Evolutionary conservation across 2,888 invertebrate genomes (phyloP).

Genomic region (Labia minor): DNA sequence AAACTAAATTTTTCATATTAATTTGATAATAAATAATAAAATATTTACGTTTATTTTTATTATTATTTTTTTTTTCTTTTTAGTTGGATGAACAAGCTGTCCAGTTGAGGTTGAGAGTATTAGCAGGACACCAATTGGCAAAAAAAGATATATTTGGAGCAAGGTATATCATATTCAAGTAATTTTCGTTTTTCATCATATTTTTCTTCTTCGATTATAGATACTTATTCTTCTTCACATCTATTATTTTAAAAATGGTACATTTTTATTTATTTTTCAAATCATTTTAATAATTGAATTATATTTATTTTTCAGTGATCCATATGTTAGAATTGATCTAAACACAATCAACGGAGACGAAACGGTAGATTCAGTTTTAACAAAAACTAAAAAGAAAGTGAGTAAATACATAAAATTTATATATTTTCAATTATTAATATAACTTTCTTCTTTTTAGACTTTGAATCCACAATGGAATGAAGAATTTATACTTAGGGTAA

Average conservation of each 20-base stretch:
- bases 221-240: constrained; percentile 15
- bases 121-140: constrained; percentile 82
- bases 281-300: constrained; percentile 19
- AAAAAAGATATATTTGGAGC: constrained; percentile 99
- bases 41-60: too few species aligned
- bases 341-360: constrained; percentile 75
- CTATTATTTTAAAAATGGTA: constrained; percentile 22
- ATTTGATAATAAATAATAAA: too few species aligned
- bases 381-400: constrained; percentile 94
- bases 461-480: constrained; percentile 96
- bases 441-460: constrained; percentile 52
- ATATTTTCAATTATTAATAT: constrained; percentile 14
- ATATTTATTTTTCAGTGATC: constrained; percentile 60
- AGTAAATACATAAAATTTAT: constrained; percentile 23
- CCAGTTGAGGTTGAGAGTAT: constrained; percentile 71
- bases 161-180: constrained; percentile 48
- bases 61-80: constrained; percentile 28
- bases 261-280: constrained; percentile 22
- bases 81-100: constrained; percentile 54
- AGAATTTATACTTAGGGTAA: constrained; percentile 90
- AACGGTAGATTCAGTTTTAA: constrained; percentile 83
- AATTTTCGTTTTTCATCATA: constrained; percentile 20
- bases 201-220: not conserved
- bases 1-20: too few species aligned
- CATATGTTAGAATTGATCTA: constrained; percentile 89